Evolutionary conservation across 2,113 vertebrate genomes (phyloP).

Genomic region (Rhagologus leucostigma): DNA sequence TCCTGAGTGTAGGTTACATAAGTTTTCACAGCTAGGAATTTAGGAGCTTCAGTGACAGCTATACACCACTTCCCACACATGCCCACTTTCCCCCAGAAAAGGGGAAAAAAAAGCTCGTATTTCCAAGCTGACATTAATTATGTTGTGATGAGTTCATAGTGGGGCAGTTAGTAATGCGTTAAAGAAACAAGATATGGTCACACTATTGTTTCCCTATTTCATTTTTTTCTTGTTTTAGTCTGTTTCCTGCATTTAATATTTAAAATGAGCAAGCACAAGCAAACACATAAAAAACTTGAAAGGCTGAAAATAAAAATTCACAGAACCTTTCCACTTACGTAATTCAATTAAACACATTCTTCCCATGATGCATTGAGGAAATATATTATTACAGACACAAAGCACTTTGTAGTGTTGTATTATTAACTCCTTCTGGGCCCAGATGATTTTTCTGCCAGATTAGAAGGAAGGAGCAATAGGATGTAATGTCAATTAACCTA

Average conservation of each 20-base stretch:
- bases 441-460: background rate
- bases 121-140: background rate
- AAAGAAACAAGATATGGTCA: background rate
- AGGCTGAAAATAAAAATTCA: background rate
- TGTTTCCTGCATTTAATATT: slow-evolving; percentile 9
- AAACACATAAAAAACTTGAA: background rate
- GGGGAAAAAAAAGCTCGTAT: background rate
- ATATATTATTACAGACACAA: background rate
- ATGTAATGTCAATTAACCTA: background rate
- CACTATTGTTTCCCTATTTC: background rate
- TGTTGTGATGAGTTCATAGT: background rate
- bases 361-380: background rate
- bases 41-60: background rate
- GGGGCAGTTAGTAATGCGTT: background rate
- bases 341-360: slow-evolving; percentile 7
- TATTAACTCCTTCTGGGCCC: slow-evolving; percentile 24
- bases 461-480: background rate
- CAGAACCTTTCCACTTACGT: background rate
- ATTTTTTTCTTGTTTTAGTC: background rate
- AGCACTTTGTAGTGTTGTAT: slow-evolving; percentile 2
- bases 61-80: background rate
- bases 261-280: background rate
- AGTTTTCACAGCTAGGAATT: background rate
- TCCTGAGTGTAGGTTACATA: background rate
- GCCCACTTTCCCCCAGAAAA: background rate